phyloP scores from a whole-genome alignment of 2,888 invertebrate genomes.

The Erebia epiphron region DNA sequence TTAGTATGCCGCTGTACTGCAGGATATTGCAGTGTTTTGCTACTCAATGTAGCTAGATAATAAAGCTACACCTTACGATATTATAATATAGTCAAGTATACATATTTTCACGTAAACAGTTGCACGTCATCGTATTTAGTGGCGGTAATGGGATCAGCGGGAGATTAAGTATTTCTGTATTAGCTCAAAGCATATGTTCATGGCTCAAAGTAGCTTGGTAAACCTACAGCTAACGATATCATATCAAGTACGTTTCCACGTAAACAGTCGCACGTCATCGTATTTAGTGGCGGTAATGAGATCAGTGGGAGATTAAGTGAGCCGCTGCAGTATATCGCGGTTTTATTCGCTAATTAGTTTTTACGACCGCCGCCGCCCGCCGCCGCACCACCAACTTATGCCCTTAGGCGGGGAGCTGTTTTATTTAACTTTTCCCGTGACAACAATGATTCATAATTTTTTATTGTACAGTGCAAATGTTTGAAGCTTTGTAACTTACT shows the following conservation, averaged over 20 bases:
- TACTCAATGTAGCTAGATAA: too few species aligned
- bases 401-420: constrained; percentile 13
- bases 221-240: too few species aligned
- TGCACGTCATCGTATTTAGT: constrained; percentile 27
- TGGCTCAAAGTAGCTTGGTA: too few species aligned
- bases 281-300: constrained; percentile 30
- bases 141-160: constrained; percentile 29
- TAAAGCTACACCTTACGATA: too few species aligned
- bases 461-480: not conserved
- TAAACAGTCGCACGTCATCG: constrained; percentile 28
- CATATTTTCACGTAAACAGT: constrained; percentile 25
- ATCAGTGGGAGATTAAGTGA: constrained; percentile 33
- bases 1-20: constrained; percentile 19
- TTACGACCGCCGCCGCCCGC: constrained; percentile 33
- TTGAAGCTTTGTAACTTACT: not conserved
- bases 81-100: constrained; percentile 17
- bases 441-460: constrained; percentile 6
- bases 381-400: constrained; percentile 8
- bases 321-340: constrained; percentile 32
- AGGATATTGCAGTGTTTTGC: not conserved
- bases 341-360: constrained; percentile 42
- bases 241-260: constrained; percentile 20
- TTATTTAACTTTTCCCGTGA: constrained; percentile 7
- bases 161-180: constrained; percentile 33
- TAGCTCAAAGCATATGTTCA: too few species aligned